Conservation (phyloP, 2,113 vertebrate species). For the Egretta garzetta region DNA sequence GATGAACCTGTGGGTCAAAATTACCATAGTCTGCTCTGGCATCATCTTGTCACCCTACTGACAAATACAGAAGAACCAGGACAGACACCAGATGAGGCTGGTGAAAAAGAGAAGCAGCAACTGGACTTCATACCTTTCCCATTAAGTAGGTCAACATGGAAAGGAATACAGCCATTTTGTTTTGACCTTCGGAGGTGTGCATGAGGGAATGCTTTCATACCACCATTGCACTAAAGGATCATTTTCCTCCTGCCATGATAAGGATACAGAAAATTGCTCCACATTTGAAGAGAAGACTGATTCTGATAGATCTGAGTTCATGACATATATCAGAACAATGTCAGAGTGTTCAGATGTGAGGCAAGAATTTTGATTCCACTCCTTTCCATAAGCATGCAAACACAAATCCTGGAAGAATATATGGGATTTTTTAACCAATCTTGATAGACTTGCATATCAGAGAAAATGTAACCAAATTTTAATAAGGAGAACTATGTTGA, state of each 20-base stretch:
- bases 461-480: background rate
- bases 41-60: background rate
- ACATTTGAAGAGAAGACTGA: background rate
- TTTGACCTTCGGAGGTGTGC: background rate
- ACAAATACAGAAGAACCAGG: background rate
- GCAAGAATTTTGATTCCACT: background rate
- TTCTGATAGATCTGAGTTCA: background rate
- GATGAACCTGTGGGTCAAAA: background rate
- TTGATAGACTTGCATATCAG: background rate
- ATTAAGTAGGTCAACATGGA: background rate
- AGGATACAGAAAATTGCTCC: background rate
- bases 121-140: background rate
- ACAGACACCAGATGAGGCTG: background rate
- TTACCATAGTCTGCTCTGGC: background rate
- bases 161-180: background rate
- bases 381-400: background rate
- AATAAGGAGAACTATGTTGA: background rate
- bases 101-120: background rate
- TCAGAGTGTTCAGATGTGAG: background rate
- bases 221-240: background rate
- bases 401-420: background rate
- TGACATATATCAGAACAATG: background rate
- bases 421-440: background rate
- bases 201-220: background rate
- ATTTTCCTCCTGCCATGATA: background rate